A percentile compares a stretch with the other conserved stretches of the same genome.
These are phyloP conservation scores for Ochropacha duplaris DNA, from an alignment of 2,888 invertebrate genomes.

Conservation along the genomic window DNA sequence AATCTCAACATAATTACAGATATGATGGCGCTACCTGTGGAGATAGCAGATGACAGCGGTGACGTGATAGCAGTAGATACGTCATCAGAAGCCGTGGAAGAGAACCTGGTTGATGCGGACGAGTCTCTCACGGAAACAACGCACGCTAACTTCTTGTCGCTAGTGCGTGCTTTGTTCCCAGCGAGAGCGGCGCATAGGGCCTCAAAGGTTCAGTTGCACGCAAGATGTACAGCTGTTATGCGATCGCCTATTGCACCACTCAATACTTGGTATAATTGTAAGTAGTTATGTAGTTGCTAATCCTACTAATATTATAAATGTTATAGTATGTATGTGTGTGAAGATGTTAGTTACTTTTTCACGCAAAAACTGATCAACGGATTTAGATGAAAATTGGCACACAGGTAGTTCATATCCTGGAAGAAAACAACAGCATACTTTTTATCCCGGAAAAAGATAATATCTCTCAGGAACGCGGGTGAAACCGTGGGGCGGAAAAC, in stretches of 20 bases:
- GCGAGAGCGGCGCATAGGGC: conserved; percentile 93
- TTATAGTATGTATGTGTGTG: no score
- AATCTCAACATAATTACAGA: conserved; percentile 66
- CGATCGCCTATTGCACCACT: conserved; percentile 91
- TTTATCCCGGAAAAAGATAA: no score
- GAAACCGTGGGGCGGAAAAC: no score
- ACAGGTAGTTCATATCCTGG: no score
- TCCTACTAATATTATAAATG: no score
- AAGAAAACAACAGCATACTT: no score
- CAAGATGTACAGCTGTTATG: conserved; percentile 88
- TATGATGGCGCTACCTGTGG: conserved; percentile 90
- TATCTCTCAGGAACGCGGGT: no score
- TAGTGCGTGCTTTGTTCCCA: conserved; percentile 94
- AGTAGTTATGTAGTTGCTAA: conserved; percentile 35
- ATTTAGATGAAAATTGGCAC: no score
- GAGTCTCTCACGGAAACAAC: conserved; percentile 89
- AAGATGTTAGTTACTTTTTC: no score
- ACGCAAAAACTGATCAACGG: no score
- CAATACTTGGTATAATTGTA: conserved; percentile 89
- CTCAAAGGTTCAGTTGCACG: conserved; percentile 88
- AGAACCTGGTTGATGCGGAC: conserved; percentile 49
- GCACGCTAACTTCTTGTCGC: conserved; percentile 92
- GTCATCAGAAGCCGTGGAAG: conserved; percentile 36
- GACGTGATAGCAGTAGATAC: conserved; percentile 60
- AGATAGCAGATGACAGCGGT: conserved; percentile 85